Evolutionary conservation across 1,140 invertebrate genomes (phyloP).

Genomic region (Zaprionus gabonicus): DNA sequence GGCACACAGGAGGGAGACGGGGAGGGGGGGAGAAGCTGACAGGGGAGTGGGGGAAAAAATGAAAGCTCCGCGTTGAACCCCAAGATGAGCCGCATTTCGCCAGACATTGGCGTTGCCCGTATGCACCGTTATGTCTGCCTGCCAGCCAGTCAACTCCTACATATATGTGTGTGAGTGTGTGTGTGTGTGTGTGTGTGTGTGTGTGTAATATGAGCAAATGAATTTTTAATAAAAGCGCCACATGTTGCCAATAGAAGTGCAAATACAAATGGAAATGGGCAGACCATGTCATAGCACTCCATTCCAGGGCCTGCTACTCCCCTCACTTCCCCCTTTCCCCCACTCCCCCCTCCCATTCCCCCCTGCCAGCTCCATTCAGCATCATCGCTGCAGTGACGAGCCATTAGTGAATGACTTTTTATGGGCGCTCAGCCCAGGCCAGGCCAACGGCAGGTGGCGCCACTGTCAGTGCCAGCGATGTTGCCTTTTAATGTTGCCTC

Average conservation of each 20-base stretch:
- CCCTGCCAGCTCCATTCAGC: not conserved
- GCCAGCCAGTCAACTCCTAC: not conserved
- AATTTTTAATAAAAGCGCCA: constrained; percentile 83
- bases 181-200: constrained; percentile 29
- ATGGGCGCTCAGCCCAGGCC: constrained; percentile 10
- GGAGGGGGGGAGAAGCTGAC: not conserved
- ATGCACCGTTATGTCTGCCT: constrained; percentile 15
- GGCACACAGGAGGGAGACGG: not conserved
- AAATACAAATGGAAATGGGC: constrained; percentile 69
- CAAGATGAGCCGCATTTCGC: constrained; percentile 26
- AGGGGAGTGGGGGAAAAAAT: constrained; percentile 19
- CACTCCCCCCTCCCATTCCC: not conserved
- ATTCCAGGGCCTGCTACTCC: not conserved
- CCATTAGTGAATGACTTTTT: constrained; percentile 81
- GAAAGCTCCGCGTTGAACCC: constrained; percentile 22
- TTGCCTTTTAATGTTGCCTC: constrained; percentile 65
- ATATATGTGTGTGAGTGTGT: constrained; percentile 1
- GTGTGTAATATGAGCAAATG: constrained; percentile 73
- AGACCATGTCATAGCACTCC: constrained; percentile 44
- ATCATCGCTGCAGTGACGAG: constrained; percentile 54
- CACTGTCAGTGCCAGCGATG: constrained; percentile 39
- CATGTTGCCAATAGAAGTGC: constrained; percentile 80
- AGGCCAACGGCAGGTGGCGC: constrained; percentile 48
- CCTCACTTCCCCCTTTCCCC: not conserved
- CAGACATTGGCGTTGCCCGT: constrained; percentile 42